These are phyloP conservation scores for Andricus grossulariae DNA, from an alignment of 1,140 invertebrate genomes.

Conservation along the genomic window DNA sequence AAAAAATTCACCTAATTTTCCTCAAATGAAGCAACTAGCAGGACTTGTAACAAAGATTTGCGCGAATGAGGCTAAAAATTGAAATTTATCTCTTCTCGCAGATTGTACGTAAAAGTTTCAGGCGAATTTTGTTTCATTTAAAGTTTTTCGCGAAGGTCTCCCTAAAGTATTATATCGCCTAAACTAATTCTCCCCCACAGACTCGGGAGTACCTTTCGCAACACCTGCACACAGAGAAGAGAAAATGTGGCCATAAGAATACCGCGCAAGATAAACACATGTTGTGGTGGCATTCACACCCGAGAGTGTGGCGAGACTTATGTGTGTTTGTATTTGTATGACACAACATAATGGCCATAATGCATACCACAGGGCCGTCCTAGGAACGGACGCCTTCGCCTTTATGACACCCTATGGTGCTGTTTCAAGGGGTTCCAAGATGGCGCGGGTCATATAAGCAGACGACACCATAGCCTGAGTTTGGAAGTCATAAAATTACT, in stretches of 20 bases:
- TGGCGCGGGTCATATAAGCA: slow-evolving; percentile 15
- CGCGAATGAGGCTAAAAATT: background rate
- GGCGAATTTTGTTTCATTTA: slow-evolving; percentile 7
- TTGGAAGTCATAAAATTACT: background rate
- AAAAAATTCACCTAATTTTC: no score
- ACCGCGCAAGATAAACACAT: background rate
- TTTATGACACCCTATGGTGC: slow-evolving; percentile 17
- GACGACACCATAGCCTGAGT: background rate
- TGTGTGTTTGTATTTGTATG: slow-evolving; percentile 7
- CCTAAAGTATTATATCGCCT: slow-evolving; percentile 13
- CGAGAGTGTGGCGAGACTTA: background rate
- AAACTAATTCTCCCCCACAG: background rate
- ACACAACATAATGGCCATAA: slow-evolving; percentile 23
- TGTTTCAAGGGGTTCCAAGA: slow-evolving; percentile 15
- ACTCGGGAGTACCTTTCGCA: background rate
- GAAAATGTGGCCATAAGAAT: background rate
- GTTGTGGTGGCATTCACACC: background rate
- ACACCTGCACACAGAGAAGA: background rate
- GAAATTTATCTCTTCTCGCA: background rate
- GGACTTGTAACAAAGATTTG: no score
- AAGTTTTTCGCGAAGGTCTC: background rate
- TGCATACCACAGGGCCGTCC: slow-evolving; percentile 20
- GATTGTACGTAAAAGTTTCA: background rate
- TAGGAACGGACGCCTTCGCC: slow-evolving; percentile 7
- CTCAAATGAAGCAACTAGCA: no score